Conservation (phyloP, 1,140 invertebrate genomes). For the Cotesia glomerata region DNA sequence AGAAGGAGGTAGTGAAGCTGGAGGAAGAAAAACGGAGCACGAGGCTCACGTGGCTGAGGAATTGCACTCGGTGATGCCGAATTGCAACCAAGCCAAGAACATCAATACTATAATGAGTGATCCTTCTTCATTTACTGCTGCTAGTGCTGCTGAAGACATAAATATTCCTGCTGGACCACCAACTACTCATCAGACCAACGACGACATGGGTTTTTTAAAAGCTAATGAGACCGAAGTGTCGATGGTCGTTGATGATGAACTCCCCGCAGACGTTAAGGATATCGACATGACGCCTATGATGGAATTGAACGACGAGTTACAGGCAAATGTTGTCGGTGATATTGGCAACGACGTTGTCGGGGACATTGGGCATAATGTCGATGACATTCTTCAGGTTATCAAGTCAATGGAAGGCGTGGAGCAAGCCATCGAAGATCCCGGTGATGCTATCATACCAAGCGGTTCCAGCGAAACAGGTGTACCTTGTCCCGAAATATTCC, state of each 20-base stretch:
- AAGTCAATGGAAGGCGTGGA: conserved; percentile 70
- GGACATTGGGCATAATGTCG: conserved; percentile 67
- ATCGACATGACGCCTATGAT: conserved; percentile 43
- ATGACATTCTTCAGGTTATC: conserved; percentile 72
- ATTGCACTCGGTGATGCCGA: conserved; percentile 42
- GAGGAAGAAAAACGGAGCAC: conserved; percentile 38
- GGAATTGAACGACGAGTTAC: conserved; percentile 43
- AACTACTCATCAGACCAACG: conserved; percentile 71
- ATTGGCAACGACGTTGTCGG: conserved; percentile 41
- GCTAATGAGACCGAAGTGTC: conserved; percentile 40
- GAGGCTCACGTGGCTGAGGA: conserved; percentile 60
- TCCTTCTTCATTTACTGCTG: not conserved
- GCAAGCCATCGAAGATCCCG: conserved; percentile 14
- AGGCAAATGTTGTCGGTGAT: conserved; percentile 39
- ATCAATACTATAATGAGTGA: conserved; percentile 60
- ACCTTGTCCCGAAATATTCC: conserved; percentile 67
- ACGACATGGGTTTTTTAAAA: conserved; percentile 70
- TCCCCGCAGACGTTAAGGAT: conserved; percentile 54
- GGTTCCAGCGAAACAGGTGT: not conserved
- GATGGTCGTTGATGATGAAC: conserved; percentile 49
- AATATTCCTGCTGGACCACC: conserved; percentile 63
- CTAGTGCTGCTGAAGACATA: not conserved
- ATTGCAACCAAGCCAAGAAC: conserved; percentile 24
- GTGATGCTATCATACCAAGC: not conserved
- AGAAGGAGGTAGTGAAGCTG: conserved; percentile 2